phyloP scores from a whole-genome alignment of 2,888 invertebrate species.

The Himalopsyche kuldschensis region DNA sequence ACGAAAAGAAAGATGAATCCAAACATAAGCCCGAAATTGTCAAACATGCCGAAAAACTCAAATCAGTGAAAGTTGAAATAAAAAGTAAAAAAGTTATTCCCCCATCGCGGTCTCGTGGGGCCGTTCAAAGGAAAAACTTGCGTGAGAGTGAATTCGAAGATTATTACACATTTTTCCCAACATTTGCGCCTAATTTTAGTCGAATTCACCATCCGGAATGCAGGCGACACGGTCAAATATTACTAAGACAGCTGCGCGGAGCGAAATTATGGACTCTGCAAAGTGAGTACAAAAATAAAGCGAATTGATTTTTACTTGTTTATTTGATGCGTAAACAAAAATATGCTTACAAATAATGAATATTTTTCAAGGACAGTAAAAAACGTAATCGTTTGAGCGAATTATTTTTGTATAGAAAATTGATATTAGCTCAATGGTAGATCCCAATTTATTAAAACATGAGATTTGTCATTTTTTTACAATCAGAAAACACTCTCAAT shows the following conservation, averaged over 20 bases:
- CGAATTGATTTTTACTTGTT: neutral
- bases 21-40: constrained; percentile 41
- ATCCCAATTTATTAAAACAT: too few species aligned
- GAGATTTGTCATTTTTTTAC: too few species aligned
- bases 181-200: constrained; percentile 70
- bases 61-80: constrained; percentile 22
- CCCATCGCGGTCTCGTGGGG: constrained; percentile 48
- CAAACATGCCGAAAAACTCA: constrained; percentile 10
- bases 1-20: constrained; percentile 42
- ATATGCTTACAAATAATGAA: neutral
- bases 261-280: constrained; percentile 73
- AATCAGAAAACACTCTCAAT: too few species aligned
- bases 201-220: constrained; percentile 66
- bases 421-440: too few species aligned
- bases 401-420: too few species aligned
- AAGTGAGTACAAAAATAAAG: constrained; percentile 58
- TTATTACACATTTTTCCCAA: constrained; percentile 66
- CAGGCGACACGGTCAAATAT: constrained; percentile 69
- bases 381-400: too few species aligned
- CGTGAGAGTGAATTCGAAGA: constrained; percentile 62
- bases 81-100: constrained; percentile 44
- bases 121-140: constrained; percentile 48
- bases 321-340: neutral
- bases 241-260: constrained; percentile 67
- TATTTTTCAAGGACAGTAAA: too few species aligned